These are phyloP conservation scores for Arrhamphus sclerolepis DNA, from an alignment of 2,797 vertebrate species.

Conservation along the genomic window DNA sequence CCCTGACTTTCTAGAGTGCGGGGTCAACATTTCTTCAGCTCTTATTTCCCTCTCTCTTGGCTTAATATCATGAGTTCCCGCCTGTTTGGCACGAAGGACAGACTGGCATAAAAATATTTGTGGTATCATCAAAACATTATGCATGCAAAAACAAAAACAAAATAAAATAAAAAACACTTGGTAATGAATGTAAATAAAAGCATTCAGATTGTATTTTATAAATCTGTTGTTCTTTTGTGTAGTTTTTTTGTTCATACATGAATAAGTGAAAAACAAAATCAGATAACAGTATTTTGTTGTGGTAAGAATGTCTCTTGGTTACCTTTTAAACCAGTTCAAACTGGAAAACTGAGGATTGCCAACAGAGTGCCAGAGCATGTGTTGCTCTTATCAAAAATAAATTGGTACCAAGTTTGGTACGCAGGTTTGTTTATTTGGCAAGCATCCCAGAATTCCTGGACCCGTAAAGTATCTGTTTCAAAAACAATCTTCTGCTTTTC, in stretches of 20 bases:
- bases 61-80: constrained; percentile 1
- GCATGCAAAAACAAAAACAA: neutral
- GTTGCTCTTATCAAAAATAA: too few species aligned
- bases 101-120: too few species aligned
- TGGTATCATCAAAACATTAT: too few species aligned
- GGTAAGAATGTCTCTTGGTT: neutral
- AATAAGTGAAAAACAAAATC: too few species aligned
- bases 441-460: too few species aligned
- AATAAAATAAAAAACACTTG: neutral
- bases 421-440: too few species aligned
- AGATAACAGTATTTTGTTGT: neutral
- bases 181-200: neutral
- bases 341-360: too few species aligned
- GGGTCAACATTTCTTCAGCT: constrained; percentile 59
- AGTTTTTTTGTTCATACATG: neutral
- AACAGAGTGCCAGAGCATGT: too few species aligned
- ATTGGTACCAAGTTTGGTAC: too few species aligned
- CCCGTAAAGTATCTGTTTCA: too few species aligned
- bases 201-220: too few species aligned
- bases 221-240: neutral
- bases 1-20: constrained; percentile 24
- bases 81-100: constrained; percentile 9
- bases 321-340: neutral
- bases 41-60: constrained; percentile 50
- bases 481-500: too few species aligned